These are phyloP conservation scores for Penelope pileata DNA, from an alignment of 2,113 vertebrate genomes.

Conservation along the genomic window DNA sequence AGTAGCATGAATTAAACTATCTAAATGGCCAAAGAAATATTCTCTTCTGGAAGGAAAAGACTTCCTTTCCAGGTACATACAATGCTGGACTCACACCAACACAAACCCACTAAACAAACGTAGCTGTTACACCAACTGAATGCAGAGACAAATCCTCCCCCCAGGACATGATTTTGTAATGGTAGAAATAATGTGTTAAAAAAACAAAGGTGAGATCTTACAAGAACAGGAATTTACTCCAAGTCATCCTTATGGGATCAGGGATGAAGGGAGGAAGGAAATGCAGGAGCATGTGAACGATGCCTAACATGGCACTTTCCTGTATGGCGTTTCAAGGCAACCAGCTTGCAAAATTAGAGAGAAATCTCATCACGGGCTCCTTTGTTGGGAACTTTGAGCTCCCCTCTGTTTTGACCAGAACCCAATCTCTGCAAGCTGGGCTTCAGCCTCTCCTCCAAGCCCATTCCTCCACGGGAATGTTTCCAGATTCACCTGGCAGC, in stretches of 20 bases:
- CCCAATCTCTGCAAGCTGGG: background rate
- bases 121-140: background rate
- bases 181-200: background rate
- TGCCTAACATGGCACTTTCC: background rate
- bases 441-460: background rate
- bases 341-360: constrained; percentile 21
- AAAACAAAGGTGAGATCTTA: background rate
- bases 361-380: constrained; percentile 6
- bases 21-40: background rate
- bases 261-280: background rate
- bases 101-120: background rate
- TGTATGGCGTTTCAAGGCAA: constrained; percentile 23
- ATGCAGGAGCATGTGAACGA: background rate
- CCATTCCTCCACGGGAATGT: background rate
- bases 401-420: background rate
- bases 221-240: constrained; percentile 24
- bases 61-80: background rate
- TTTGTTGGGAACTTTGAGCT: background rate
- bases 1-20: background rate
- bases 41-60: background rate
- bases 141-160: background rate
- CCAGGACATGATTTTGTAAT: background rate
- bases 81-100: background rate
- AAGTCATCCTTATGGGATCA: background rate
- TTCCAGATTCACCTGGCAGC: background rate